Evolutionary conservation across 2,113 vertebrate species (phyloP).

Genomic region (Callaeas wilsoni): DNA sequence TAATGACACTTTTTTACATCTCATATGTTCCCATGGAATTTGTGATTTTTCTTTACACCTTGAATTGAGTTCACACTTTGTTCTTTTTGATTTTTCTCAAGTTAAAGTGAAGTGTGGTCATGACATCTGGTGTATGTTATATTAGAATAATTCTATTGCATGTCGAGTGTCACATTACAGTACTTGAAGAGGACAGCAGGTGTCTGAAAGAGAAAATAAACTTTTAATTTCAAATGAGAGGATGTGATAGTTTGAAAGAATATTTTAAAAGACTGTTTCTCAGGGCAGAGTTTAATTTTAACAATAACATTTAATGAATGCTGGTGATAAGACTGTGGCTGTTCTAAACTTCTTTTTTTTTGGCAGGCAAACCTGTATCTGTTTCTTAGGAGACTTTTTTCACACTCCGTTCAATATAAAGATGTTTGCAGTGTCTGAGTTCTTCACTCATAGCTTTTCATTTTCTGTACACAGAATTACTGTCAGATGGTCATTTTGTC

Average conservation of each 20-base stretch:
- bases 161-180: slow-evolving; percentile 52
- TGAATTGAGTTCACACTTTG: slow-evolving; percentile 58
- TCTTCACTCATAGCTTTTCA: neutral
- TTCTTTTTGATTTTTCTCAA: slow-evolving; percentile 62
- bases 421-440: slow-evolving; percentile 11
- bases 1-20: slow-evolving; percentile 2
- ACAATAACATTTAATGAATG: slow-evolving; percentile 32
- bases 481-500: slow-evolving; percentile 52
- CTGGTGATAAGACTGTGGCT: neutral
- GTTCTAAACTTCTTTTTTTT: neutral
- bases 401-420: neutral
- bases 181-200: slow-evolving; percentile 64
- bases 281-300: slow-evolving; percentile 27
- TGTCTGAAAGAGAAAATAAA: slow-evolving; percentile 65
- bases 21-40: slow-evolving; percentile 28
- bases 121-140: slow-evolving; percentile 62
- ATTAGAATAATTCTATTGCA: slow-evolving; percentile 60
- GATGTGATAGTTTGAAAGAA: slow-evolving; percentile 35
- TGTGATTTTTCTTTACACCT: slow-evolving; percentile 50
- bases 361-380: slow-evolving; percentile 30
- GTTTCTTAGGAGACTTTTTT: slow-evolving; percentile 11
- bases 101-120: slow-evolving; percentile 55
- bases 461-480: slow-evolving; percentile 8
- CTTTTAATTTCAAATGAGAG: slow-evolving; percentile 67
- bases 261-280: slow-evolving; percentile 32